Conservation (phyloP, 2,797 vertebrate genomes). For the Heliangelus exortis region DNA sequence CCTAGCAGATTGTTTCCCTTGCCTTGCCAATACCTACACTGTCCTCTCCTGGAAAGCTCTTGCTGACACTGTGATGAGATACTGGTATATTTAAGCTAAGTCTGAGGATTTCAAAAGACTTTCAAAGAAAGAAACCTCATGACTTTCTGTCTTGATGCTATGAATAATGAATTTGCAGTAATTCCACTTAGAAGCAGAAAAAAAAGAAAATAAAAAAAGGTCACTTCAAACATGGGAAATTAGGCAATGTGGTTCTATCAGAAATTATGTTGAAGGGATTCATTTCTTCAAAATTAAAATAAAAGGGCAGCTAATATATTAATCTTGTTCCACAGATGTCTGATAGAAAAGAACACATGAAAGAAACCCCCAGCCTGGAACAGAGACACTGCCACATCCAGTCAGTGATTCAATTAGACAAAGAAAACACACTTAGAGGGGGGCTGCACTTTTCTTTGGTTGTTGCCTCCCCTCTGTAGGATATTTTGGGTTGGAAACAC, state of each 20-base stretch:
- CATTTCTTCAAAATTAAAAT: neutral
- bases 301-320: slow-evolving; percentile 1
- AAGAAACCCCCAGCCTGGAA: neutral
- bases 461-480: neutral
- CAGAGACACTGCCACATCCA: neutral
- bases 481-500: neutral
- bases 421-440: neutral
- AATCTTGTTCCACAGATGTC: neutral
- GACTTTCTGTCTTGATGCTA: slow-evolving; percentile 16
- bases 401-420: neutral
- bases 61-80: neutral
- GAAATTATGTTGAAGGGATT: slow-evolving; percentile 35
- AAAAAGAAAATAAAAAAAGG: slow-evolving; percentile 36
- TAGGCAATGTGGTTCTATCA: slow-evolving; percentile 18
- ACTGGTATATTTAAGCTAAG: neutral
- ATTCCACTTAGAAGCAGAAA: slow-evolving; percentile 24
- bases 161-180: slow-evolving; percentile 53
- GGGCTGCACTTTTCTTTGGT: neutral
- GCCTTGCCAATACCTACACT: neutral
- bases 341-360: neutral
- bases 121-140: slow-evolving; percentile 21
- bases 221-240: slow-evolving; percentile 44
- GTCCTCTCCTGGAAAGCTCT: neutral
- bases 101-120: slow-evolving; percentile 13
- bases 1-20: neutral